A percentile compares a stretch with the other conserved stretches of the same genome.
Evolutionary conservation across 2,888 invertebrate species (phyloP).

Genomic region (Chymomyza amoena): DNA sequence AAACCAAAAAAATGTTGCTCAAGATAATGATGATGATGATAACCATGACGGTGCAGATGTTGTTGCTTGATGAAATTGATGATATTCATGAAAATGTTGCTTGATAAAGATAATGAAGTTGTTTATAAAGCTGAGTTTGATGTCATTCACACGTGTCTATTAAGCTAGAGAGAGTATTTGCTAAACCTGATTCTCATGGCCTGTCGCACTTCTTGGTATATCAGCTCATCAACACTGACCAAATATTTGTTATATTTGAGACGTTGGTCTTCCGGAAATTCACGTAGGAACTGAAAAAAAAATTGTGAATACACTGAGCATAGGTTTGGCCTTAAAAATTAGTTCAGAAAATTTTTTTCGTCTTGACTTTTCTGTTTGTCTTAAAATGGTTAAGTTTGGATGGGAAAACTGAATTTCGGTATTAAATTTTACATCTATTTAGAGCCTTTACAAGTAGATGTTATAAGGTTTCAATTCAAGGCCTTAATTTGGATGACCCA

Average conservation of each 20-base stretch:
- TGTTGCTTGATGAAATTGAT: background rate
- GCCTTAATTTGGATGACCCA: too few relatives aligned
- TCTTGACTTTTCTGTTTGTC: too few relatives aligned
- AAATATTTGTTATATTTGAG: constrained; percentile 81
- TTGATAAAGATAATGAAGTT: constrained; percentile 13
- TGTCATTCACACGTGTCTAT: constrained; percentile 4
- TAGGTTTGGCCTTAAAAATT: background rate
- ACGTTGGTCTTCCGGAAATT: constrained; percentile 77
- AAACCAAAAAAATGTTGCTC: background rate
- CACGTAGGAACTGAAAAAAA: constrained; percentile 59
- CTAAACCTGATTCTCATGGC: constrained; percentile 74
- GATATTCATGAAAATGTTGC: constrained; percentile 8
- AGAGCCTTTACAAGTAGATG: too few relatives aligned
- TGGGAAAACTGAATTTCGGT: too few relatives aligned
- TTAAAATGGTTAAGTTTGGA: too few relatives aligned
- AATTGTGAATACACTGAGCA: background rate
- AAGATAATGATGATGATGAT: background rate
- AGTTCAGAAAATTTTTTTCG: background rate
- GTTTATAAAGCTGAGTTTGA: constrained; percentile 7
- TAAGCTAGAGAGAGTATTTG: constrained; percentile 9
- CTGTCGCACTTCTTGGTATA: constrained; percentile 66
- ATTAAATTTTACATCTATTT: too few relatives aligned
- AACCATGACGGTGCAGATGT: constrained; percentile 13
- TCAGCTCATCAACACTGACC: constrained; percentile 73
- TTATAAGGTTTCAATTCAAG: too few relatives aligned